A percentile compares a stretch with the other conserved stretches of the same genome.
phyloP scores from a whole-genome alignment of 37 sponge, comb jelly and placozoan genomes.

The Beroe ovata region DNA sequence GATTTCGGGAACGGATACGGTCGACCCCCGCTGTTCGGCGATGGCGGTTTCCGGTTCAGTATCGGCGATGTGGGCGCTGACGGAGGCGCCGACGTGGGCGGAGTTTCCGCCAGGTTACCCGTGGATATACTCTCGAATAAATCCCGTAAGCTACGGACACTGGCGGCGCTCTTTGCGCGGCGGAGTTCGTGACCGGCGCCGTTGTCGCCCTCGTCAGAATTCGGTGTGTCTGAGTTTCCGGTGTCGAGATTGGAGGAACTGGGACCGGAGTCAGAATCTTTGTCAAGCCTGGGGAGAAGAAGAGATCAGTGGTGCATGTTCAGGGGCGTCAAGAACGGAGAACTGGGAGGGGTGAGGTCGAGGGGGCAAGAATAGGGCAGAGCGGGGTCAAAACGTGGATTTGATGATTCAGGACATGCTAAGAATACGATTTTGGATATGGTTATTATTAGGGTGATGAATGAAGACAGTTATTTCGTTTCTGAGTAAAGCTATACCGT shows the following conservation, averaged over 20 bases:
- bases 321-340: too few species aligned
- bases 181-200: conserved; percentile 9
- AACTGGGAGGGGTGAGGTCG: too few species aligned
- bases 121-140: conserved; percentile 49
- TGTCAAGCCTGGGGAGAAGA: too few species aligned
- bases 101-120: conserved; percentile 4
- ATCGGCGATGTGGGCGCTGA: background rate
- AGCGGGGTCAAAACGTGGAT: too few species aligned
- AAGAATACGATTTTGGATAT: too few species aligned
- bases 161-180: conserved; percentile 33
- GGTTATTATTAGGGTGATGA: too few species aligned
- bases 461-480: too few species aligned
- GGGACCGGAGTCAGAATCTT: too few species aligned
- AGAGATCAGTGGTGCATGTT: too few species aligned
- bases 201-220: background rate
- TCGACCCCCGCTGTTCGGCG: background rate
- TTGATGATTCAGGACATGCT: too few species aligned
- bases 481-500: too few species aligned
- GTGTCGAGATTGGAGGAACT: background rate
- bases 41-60: background rate
- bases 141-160: conserved; percentile 12
- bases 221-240: background rate
- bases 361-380: too few species aligned
- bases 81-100: background rate
- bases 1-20: background rate